Evolutionary conservation across 1,140 invertebrate genomes (phyloP).

Genomic region (Drosophila biarmipes): DNA sequence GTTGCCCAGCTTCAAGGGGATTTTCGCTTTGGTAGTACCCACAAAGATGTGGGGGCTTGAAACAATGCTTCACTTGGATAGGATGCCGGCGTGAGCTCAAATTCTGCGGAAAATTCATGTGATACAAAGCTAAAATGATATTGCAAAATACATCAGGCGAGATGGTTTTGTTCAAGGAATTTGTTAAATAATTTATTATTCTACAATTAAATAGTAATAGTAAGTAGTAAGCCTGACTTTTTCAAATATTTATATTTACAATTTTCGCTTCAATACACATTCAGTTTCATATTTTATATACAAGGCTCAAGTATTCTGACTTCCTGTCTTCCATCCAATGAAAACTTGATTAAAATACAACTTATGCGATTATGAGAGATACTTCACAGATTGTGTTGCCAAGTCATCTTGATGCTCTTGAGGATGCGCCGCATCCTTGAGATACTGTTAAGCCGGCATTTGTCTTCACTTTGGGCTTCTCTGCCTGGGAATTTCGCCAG

Average conservation of each 20-base stretch:
- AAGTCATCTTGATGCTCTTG: slow-evolving; percentile 1
- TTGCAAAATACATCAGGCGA: slow-evolving; percentile 1
- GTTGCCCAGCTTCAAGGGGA: slow-evolving; percentile 16
- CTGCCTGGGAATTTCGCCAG: not conserved
- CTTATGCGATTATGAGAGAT: slow-evolving; percentile 19
- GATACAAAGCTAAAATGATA: not conserved
- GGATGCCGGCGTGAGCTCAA: not conserved
- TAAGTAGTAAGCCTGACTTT: not conserved
- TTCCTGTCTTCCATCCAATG: slow-evolving; percentile 14
- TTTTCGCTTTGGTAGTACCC: slow-evolving; percentile 18
- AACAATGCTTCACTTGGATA: slow-evolving; percentile 8
- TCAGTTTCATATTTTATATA: not conserved
- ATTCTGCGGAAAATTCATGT: not conserved
- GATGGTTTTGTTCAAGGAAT: not conserved
- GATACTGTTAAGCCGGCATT: slow-evolving; percentile 1
- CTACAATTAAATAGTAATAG: too few relatives aligned
- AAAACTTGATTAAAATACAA: slow-evolving; percentile 26
- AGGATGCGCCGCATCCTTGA: not conserved
- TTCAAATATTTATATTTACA: not conserved
- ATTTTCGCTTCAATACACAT: not conserved
- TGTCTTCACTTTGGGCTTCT: not conserved
- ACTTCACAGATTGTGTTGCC: not conserved
- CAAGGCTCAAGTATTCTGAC: slow-evolving; percentile 8
- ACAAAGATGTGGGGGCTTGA: slow-evolving; percentile 13
- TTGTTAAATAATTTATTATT: not conserved